Percentiles rank a stretch among this genome's conserved stretches.
Conservation (phyloP, 2,797 vertebrate species). For the Serranus cabrilla region DNA sequence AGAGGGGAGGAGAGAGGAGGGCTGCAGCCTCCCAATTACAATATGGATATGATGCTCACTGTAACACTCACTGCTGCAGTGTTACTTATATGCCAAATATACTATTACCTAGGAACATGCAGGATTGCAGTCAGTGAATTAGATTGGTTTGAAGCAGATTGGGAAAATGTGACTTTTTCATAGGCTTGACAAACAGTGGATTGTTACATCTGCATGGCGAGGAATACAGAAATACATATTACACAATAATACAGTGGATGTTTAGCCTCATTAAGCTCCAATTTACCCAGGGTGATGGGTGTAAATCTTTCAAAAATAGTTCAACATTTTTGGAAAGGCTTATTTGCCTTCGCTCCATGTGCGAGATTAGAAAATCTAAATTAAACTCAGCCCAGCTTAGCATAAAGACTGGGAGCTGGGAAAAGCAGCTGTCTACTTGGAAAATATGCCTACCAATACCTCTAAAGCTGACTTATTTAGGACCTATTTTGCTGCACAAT, state of each 20-base stretch:
- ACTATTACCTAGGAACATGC: neutral
- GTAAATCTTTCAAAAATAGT: neutral
- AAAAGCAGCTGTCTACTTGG: neutral
- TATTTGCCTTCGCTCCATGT: neutral
- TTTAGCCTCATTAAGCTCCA: neutral
- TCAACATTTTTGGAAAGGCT: neutral
- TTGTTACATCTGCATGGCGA: neutral
- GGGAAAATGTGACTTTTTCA: conserved; percentile 3
- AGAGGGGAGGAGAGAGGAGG: conserved; percentile 11
- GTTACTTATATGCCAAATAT: conserved; percentile 3
- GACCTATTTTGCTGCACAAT: neutral
- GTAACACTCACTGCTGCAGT: conserved; percentile 41
- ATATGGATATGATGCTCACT: conserved; percentile 52
- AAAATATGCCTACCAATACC: neutral
- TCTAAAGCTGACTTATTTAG: neutral
- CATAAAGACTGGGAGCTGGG: neutral
- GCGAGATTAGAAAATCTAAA: neutral
- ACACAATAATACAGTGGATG: neutral
- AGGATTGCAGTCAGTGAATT: conserved; percentile 11
- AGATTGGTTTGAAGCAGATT: neutral
- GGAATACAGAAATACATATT: neutral
- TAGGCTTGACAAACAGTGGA: neutral
- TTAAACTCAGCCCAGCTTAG: neutral
- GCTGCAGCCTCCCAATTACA: conserved; percentile 51
- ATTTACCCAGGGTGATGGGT: neutral